Evolutionary conservation across 2,113 vertebrate species (phyloP).

Genomic region (Haemorhous mexicanus): DNA sequence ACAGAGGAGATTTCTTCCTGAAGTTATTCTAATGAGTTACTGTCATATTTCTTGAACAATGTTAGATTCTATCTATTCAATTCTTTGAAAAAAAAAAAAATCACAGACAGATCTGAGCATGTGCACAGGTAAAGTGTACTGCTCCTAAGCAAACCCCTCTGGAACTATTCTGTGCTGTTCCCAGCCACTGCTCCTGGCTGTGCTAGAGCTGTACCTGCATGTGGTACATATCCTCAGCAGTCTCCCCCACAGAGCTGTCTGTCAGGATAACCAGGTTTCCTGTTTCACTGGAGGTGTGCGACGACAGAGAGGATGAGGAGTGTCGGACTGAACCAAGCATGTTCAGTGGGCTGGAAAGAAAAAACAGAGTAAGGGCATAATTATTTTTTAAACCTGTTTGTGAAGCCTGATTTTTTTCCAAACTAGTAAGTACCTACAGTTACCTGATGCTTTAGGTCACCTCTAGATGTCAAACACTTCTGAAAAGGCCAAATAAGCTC

Average conservation of each 20-base stretch:
- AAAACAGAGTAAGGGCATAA: neutral
- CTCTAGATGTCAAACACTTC: neutral
- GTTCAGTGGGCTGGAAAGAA: constrained; percentile 85
- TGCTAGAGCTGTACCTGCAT: constrained; percentile 82
- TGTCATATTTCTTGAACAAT: neutral
- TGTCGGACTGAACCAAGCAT: constrained; percentile 89
- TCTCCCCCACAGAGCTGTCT: constrained; percentile 86
- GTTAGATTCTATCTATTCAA: neutral
- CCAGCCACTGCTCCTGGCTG: neutral
- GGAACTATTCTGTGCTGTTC: neutral
- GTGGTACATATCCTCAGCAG: constrained; percentile 85
- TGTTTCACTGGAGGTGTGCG: constrained; percentile 91
- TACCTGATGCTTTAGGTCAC: neutral
- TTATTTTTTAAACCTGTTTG: neutral
- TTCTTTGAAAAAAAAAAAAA: neutral
- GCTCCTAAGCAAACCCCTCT: neutral
- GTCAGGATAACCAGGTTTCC: constrained; percentile 89
- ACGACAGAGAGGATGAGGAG: constrained; percentile 94
- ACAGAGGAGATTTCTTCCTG: neutral
- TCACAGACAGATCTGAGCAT: neutral
- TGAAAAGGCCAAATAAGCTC: neutral
- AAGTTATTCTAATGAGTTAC: neutral
- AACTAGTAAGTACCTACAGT: neutral
- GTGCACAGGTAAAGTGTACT: neutral
- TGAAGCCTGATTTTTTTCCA: neutral